These are phyloP conservation scores for Notothenia rossii DNA, from an alignment of 2,113 vertebrate genomes.

Conservation along the genomic window DNA sequence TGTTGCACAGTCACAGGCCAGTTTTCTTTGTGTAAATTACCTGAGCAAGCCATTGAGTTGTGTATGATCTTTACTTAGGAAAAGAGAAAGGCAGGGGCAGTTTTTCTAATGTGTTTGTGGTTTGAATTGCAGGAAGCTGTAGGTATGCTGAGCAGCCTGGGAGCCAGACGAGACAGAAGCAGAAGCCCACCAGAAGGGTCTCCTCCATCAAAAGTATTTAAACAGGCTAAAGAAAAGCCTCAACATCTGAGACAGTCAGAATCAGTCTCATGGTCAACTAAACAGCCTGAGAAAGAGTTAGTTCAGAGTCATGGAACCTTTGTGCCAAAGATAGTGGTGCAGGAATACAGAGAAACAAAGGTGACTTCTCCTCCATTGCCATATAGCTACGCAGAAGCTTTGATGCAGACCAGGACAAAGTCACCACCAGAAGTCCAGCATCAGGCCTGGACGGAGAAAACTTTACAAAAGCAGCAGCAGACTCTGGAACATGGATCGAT, in stretches of 20 bases:
- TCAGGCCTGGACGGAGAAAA: slow-evolving; percentile 9
- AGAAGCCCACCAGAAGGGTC: slow-evolving; percentile 75
- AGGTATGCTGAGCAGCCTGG: slow-evolving; percentile 84
- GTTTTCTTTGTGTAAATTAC: slow-evolving; percentile 7
- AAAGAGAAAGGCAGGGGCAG: background rate
- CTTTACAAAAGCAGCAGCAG: slow-evolving; percentile 28
- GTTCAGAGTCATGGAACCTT: slow-evolving; percentile 17
- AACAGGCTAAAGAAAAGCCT: slow-evolving; percentile 54
- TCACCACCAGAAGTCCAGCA: slow-evolving; percentile 21
- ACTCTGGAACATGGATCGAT: slow-evolving; percentile 16
- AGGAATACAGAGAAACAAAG: slow-evolving; percentile 71
- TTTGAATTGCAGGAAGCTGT: slow-evolving; percentile 78
- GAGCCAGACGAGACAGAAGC: slow-evolving; percentile 79
- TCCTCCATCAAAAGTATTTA: slow-evolving; percentile 77
- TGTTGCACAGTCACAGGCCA: slow-evolving; percentile 87
- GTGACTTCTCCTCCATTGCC: slow-evolving; percentile 52
- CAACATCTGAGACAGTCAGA: slow-evolving; percentile 27
- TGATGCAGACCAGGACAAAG: slow-evolving; percentile 45
- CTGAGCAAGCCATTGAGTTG: background rate
- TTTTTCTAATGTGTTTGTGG: slow-evolving; percentile 2
- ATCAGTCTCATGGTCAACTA: background rate
- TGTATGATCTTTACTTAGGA: background rate
- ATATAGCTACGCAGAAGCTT: slow-evolving; percentile 55
- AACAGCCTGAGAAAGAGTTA: background rate
- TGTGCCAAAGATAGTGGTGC: slow-evolving; percentile 77